These are phyloP conservation scores for Pollimyrus isidori DNA, from an alignment of 2,113 vertebrate genomes.

Conservation along the genomic window DNA sequence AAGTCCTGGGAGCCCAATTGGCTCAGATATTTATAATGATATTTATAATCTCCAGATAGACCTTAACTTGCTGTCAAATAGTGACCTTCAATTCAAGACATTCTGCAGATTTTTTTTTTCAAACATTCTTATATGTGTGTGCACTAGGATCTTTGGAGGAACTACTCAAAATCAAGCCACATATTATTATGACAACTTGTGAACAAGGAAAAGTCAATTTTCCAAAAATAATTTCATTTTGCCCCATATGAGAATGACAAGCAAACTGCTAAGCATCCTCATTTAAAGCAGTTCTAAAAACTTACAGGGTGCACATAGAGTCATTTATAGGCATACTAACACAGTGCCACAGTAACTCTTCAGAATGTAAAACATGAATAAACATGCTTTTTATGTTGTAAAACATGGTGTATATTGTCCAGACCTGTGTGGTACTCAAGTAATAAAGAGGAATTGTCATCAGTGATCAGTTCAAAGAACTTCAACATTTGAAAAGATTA, in stretches of 20 bases:
- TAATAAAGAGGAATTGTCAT: not conserved
- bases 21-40: not conserved
- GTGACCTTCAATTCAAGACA: not conserved
- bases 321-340: not conserved
- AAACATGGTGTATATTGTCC: not conserved
- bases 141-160: not conserved
- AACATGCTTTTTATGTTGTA: not conserved
- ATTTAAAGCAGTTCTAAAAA: not conserved
- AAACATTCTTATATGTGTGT: not conserved
- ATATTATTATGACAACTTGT: not conserved
- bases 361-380: not conserved
- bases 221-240: not conserved
- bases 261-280: not conserved
- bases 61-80: not conserved
- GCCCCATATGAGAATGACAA: not conserved
- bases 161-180: not conserved
- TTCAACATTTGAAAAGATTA: not conserved
- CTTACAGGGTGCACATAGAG: not conserved
- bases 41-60: not conserved
- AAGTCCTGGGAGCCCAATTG: not conserved
- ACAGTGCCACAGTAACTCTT: not conserved
- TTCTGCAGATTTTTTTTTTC: not conserved
- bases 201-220: not conserved
- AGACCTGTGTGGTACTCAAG: not conserved
- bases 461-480: not conserved